phyloP scores from a whole-genome alignment of 2,888 invertebrate genomes.

The Phengaris alcon region DNA sequence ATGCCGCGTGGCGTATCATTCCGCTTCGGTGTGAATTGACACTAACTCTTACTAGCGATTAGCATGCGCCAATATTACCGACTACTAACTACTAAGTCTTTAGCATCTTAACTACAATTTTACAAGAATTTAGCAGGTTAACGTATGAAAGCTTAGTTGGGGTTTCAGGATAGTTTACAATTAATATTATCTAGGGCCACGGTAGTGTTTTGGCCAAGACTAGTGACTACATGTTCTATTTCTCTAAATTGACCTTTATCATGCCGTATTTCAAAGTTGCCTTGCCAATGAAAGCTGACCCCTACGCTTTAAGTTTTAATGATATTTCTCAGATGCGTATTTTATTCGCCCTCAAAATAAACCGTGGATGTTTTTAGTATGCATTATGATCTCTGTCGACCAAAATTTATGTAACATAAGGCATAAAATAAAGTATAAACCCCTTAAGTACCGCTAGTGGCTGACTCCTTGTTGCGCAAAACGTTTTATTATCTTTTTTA shows the following conservation, averaged over 20 bases:
- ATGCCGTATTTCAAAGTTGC: too few species aligned
- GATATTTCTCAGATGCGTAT: not conserved
- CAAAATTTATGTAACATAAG: conserved; percentile 1
- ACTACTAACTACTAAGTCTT: too few species aligned
- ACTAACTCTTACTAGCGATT: not conserved
- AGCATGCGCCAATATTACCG: too few species aligned
- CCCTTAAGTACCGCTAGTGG: conserved; percentile 9
- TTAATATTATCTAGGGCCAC: too few species aligned
- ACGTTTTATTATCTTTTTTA: conserved; percentile 11
- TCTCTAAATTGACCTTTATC: too few species aligned
- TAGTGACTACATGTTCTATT: too few species aligned
- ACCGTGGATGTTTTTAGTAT: conserved; percentile 6
- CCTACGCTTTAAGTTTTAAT: not conserved
- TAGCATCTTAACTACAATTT: too few species aligned
- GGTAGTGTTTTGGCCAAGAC: too few species aligned
- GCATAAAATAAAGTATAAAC: conserved; percentile 17
- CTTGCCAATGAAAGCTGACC: not conserved
- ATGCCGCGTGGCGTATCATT: too few species aligned
- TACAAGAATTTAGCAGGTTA: too few species aligned
- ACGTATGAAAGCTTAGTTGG: too few species aligned
- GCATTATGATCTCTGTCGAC: conserved; percentile 14
- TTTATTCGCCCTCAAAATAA: conserved; percentile 3
- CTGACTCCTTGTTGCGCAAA: not conserved
- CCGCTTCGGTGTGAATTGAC: not conserved
- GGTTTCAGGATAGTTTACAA: too few species aligned